Conservation (phyloP, 2,888 invertebrate species). For the Cheilosia urbana region DNA sequence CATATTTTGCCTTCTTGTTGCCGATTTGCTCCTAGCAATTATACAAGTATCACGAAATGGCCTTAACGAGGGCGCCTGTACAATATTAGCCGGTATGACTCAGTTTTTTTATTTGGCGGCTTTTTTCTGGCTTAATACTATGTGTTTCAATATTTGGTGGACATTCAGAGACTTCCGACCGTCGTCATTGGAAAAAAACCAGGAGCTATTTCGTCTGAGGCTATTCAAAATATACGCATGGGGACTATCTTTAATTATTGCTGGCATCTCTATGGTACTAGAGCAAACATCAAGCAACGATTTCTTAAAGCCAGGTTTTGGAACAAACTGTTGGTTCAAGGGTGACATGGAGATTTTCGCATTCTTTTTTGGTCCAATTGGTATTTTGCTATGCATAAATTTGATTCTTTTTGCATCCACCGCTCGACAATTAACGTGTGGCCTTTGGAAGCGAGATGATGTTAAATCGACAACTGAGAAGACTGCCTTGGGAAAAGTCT, state of each 20-base stretch:
- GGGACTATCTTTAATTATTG: conserved; percentile 92
- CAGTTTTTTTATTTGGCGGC: conserved; percentile 95
- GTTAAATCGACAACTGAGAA: conserved; percentile 93
- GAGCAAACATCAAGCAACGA: conserved; percentile 87
- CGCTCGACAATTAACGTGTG: conserved; percentile 93
- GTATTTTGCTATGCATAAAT: conserved; percentile 90
- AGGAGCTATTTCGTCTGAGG: conserved; percentile 91
- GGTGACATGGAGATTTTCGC: conserved; percentile 92
- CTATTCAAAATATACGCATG: conserved; percentile 93
- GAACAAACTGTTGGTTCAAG: conserved; percentile 93
- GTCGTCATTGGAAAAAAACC: conserved; percentile 92
- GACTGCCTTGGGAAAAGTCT: conserved; percentile 92
- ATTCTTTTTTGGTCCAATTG: conserved; percentile 94
- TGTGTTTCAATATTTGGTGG: conserved; percentile 98
- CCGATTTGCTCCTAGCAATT: conserved; percentile 91
- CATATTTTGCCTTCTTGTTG: conserved; percentile 92
- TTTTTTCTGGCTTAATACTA: conserved; percentile 96
- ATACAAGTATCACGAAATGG: conserved; percentile 89
- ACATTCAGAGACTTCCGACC: conserved; percentile 93
- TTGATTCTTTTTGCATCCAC: conserved; percentile 91
- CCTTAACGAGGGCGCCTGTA: conserved; percentile 87
- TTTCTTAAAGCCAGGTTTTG: conserved; percentile 91
- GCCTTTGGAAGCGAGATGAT: conserved; percentile 94
- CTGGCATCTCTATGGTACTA: conserved; percentile 89
- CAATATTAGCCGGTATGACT: conserved; percentile 89